Evolutionary conservation across 2,797 vertebrate genomes (phyloP), one percentile per base, ranked within the genome.

Genomic region (Vespertilio murinus): DNA sequence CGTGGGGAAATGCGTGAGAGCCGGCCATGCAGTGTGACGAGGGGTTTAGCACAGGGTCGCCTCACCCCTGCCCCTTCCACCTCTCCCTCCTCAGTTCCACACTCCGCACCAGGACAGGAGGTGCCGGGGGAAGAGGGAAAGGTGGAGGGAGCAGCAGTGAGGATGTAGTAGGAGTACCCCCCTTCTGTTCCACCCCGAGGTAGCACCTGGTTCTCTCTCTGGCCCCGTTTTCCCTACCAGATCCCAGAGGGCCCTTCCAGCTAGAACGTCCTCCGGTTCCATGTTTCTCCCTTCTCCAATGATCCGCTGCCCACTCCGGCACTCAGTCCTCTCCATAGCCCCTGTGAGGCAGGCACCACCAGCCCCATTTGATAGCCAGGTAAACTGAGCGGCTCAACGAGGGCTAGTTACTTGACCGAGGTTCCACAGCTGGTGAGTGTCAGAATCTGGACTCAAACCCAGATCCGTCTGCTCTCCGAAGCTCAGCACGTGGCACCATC

Each of bases 1-100:
- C 0, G 0, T 13, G 40, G 38, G 47, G 8, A 65, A 42, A 8
- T 22, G 61, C 0, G 0, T 0, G 22, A 5, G 8, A 25, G 22
- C n/a, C 17, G 18, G 30, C 59, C 49, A 28, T n/a, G 0, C 45
- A 30, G 16, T 2, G 20, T 30, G 35, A 45, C 8, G 1, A 16
- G 40, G 30, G 35, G 1, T 38, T 78, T 42, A 12, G 59, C n/a
- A 25, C 11, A 0, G 0, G 52, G 33, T 5, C n/a, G 8, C 2
- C 59, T 30, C 59, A 13, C 28, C 2, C 61, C n/a, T 6, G 23
- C 59, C 8, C 47, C 75, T 22, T 73, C 61, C 1, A n/a, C 49
- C 16, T 33, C 23, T 56, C 18, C 17, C 17, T 30, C 23, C n/a
- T 73, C 69, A 8, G 5, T 17, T 23, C 40, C 30, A 0, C 7